Evolutionary conservation across 2,888 invertebrate species (phyloP).

Genomic region (Periphyllus acericola): DNA sequence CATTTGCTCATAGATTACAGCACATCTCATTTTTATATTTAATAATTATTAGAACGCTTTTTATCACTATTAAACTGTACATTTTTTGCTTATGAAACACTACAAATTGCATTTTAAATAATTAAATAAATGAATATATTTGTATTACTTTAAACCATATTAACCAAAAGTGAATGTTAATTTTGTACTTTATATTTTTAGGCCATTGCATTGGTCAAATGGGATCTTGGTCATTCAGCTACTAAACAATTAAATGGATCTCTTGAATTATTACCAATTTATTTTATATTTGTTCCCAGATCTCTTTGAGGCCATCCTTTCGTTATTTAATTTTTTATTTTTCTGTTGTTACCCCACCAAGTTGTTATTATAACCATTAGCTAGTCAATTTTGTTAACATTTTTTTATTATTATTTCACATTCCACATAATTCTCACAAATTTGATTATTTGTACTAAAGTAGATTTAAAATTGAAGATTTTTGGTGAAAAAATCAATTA

Average conservation of each 20-base stretch:
- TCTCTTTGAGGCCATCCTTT: not conserved
- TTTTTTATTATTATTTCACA: not conserved
- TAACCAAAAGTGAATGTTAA: conserved; percentile 8
- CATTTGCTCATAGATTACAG: too few relatives aligned
- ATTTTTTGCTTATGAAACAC: not conserved
- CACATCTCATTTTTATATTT: too few relatives aligned
- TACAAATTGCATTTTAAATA: not conserved
- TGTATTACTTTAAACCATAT: not conserved
- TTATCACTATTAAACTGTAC: not conserved
- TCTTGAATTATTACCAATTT: not conserved
- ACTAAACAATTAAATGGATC: conserved; percentile 64
- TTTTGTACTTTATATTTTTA: conserved; percentile 65
- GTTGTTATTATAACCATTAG: not conserved
- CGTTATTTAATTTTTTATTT: not conserved
- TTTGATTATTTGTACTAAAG: not conserved
- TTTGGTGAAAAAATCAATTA: too few relatives aligned
- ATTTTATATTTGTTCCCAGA: not conserved
- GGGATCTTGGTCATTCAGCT: conserved; percentile 81
- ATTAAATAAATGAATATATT: not conserved
- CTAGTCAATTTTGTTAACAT: conserved; percentile 16
- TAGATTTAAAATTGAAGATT: not conserved
- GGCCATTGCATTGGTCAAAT: conserved; percentile 86
- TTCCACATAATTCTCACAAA: not conserved
- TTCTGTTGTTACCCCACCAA: not conserved
- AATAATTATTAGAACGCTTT: not conserved